These are phyloP conservation scores for Eupithecia tripunctaria DNA, from an alignment of 2,888 invertebrate species.

Conservation along the genomic window DNA sequence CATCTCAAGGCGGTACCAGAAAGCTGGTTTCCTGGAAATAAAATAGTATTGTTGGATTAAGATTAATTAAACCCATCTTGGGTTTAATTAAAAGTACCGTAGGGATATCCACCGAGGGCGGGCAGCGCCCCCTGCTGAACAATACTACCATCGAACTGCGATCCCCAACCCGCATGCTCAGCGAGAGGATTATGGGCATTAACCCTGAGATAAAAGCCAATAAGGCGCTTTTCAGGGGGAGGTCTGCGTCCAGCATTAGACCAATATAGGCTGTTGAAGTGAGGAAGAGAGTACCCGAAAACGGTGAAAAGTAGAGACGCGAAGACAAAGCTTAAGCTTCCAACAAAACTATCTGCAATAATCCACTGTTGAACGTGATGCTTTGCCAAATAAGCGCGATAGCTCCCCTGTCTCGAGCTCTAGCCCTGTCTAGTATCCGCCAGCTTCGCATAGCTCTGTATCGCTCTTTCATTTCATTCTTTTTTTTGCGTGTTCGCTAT, in stretches of 20 bases:
- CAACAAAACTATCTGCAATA: background rate
- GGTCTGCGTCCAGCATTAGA: too few species aligned
- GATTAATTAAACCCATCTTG: background rate
- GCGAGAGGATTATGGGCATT: too few species aligned
- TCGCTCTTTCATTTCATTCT: too few species aligned
- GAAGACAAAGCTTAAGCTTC: background rate
- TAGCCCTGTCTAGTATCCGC: background rate
- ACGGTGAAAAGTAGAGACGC: background rate
- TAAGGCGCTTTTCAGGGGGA: too few species aligned
- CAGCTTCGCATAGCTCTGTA: background rate
- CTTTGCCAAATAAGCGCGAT: too few species aligned
- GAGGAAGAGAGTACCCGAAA: background rate
- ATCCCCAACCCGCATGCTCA: too few species aligned
- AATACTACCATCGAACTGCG: too few species aligned
- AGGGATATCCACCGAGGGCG: too few species aligned
- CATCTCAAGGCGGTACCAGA: conserved; percentile 75
- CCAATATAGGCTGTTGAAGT: background rate
- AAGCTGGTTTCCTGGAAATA: conserved; percentile 70
- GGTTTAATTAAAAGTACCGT: too few species aligned
- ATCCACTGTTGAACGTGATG: background rate
- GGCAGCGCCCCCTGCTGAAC: too few species aligned
- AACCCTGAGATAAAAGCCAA: too few species aligned
- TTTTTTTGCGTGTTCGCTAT: too few species aligned
- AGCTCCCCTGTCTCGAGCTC: background rate
- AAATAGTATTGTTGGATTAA: background rate